Base-by-base conservation (phyloP, 2,888 invertebrate genomes). In the Automeris io region DNA sequence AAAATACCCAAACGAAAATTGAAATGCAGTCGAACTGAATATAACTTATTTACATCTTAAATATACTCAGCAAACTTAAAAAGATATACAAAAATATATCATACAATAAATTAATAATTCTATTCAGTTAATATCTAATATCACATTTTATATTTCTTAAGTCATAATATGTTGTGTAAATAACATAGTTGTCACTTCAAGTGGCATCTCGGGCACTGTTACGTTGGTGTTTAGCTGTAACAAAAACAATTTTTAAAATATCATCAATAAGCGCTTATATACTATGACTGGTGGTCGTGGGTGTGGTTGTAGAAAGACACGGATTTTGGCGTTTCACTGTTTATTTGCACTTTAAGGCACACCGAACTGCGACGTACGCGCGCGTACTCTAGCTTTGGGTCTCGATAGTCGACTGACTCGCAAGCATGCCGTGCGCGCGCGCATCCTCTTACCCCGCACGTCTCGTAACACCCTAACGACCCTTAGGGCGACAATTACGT, bases 151-250 rank as follows among this genome's bases (percentile, higher is more conserved):
- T 51, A 51, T 57, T 23, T 25, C 5, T 29, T 29, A 16, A 5
- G 13, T 16, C n/a, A 16, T 40, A 8, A 36, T 33, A 13, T 33
- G 47, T 49, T 42, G 44, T 38, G 33, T 18, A 42, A 42, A 24
- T 43, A 41, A 40, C 26, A 26, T 39, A 36, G 37, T 49, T 13
- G 33, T 3, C 37, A n/a, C 9, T 35, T 83, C 80, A 85, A 46
- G 83, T 85, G 8, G 83, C 76, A 24, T 85, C 85, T 41, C 80
- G 68, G 5, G 80, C 77, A 29, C 73, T 77, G 65, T 79, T 86
- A 46, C 83, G 73, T 67, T 86, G 86, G 63, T 86, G 86, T 62
- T 86, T 86, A 16, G 86, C 86, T 86, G 76, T 16, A 82, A 85
- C 64, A 76, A 77, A 66, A 56, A 40, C 53, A 47, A 51, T 5